Base-by-base conservation (phyloP, 2,797 vertebrate species). In the Pseudochirops cupreus region DNA sequence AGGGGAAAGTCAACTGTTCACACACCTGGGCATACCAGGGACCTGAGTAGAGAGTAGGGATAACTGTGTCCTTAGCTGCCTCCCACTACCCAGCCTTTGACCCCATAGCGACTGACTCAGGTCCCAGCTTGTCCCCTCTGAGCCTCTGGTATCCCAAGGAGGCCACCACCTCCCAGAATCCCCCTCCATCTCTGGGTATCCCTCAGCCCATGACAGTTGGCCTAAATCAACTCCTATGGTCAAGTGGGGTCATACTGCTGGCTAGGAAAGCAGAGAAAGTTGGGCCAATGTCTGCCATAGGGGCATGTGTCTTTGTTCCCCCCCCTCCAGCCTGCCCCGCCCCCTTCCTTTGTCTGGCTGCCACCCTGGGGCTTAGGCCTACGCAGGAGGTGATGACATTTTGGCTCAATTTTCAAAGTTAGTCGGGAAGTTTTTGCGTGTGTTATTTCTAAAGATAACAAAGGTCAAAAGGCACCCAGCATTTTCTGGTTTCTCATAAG, bases 381-480 rank as follows among this genome's bases (percentile, higher is more conserved):
- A 96, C 95, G 93, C 96, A 97, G 96, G 97, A 97, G 95, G 91
- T 29, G 94, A 97, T 98, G 97, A 96, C 96, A 96, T 97, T 96
- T 97, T 98, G 98, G 96, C 98, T 98, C 95, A n/a, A 91, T 91
- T 96, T 97, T 95, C 96, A 96, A 97, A 96, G 96, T 62, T 95
- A 89, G 96, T 97, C 96, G 74, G 92, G 93, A 90, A n/a, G 55
- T 57, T 95, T 97, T 96, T 97, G 97, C 93, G 58, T 97, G 97
- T 97, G 89, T 96, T 91, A 97, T 94, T 98, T 95, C 95, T 95
- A 91, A 98, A 98, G 98, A 98, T 98, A 99, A 98, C 56, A n/a
- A 98, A 98, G 98, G 98, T 98, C 98, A 99, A 98, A 98, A 98
- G 98, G 98, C 98, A 18, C 92, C 91, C 98, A 98, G 98, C 98